A percentile compares a stretch with the other conserved stretches of the same genome.
phyloP scores from a whole-genome alignment of 2,797 vertebrate species.

The Paedocypris micromegethes region DNA sequence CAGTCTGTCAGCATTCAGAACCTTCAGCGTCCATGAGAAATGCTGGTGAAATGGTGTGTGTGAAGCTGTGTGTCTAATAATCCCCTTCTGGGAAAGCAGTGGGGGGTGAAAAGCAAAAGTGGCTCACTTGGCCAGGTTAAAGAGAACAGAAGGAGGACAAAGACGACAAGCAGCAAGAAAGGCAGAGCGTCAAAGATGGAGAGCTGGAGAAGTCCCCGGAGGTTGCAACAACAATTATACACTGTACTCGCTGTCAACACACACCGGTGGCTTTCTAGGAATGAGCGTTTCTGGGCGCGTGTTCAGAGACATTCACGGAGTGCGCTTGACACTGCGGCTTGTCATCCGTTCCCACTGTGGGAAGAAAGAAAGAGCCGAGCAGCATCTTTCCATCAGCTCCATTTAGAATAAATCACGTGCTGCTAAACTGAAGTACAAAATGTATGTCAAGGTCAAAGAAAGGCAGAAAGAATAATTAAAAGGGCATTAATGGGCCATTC shows the following conservation, averaged over 20 bases:
- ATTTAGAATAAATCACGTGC: conserved; percentile 35
- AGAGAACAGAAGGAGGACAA: conserved; percentile 23
- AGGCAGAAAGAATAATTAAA: conserved; percentile 46
- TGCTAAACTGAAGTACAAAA: conserved; percentile 43
- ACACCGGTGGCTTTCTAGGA: conserved; percentile 3
- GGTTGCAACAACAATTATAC: conserved; percentile 1
- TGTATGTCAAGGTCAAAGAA: conserved; percentile 46
- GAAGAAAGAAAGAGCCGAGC: not conserved
- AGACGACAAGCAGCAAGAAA: not conserved
- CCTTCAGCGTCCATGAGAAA: conserved; percentile 18
- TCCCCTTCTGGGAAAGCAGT: conserved; percentile 7
- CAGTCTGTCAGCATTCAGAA: not conserved
- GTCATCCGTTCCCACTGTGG: not conserved
- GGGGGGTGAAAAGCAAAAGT: conserved; percentile 24
- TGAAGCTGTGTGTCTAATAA: not conserved
- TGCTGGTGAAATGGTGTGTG: not conserved
- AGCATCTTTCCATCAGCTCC: conserved; percentile 16
- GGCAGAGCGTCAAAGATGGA: not conserved
- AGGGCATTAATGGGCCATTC: conserved; percentile 43
- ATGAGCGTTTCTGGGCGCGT: conserved; percentile 4
- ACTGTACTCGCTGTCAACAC: not conserved
- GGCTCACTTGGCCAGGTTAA: conserved; percentile 31
- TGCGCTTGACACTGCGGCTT: no score
- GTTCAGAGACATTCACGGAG: not conserved
- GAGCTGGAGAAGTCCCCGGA: conserved; percentile 5